Base-by-base conservation (phyloP, 2,113 vertebrate species). In the Limanda limanda region DNA sequence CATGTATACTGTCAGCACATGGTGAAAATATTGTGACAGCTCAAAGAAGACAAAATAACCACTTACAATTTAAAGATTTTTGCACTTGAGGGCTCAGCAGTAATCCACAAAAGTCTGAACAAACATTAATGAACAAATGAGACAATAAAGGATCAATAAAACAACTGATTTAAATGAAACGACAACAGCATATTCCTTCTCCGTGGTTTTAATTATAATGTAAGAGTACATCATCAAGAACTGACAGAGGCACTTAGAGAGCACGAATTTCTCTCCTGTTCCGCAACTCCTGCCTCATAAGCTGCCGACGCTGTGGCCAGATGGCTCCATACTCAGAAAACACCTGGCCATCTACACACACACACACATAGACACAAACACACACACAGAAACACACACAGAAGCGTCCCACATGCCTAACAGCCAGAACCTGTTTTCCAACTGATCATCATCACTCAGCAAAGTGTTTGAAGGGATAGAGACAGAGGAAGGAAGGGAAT, bases 251-350 rank as follows among this genome's bases (percentile, higher is more conserved):
- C 87, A 69, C 65, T 81, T 87, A 80, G 76, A 77, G 66, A 58
- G 77, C 79, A 74, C 75, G 79, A 58, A 79, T 87, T 86, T 76
- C 81, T 88, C 77, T 81, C 59, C 75, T 78, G 73, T 31, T 31
- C 31, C 31, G 6, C 52, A 88, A 84, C 93, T 93, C 91, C 93
- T 94, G 93, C 82, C 81, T 87, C 81, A 68, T 89, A 87, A 91
- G 83, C 89, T 84, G 90, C 79, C 76, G 86, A 86, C 77, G 48
- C 83, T 76, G 79, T 51, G 79, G 81, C 91, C 93, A 94, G 92
- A 94, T 94, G 93, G 93, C 85, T 78, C 64, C 11, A n/a, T 54
- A 47, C 88, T 92, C 87, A 82, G 77, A 54, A 81, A 91, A 93
- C 93, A 94, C 90, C 93, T 92, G 92, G 87, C 88, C 83, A 85